Conservation (phyloP, 2,888 invertebrate species). For the Lasioglossum malachurum region DNA sequence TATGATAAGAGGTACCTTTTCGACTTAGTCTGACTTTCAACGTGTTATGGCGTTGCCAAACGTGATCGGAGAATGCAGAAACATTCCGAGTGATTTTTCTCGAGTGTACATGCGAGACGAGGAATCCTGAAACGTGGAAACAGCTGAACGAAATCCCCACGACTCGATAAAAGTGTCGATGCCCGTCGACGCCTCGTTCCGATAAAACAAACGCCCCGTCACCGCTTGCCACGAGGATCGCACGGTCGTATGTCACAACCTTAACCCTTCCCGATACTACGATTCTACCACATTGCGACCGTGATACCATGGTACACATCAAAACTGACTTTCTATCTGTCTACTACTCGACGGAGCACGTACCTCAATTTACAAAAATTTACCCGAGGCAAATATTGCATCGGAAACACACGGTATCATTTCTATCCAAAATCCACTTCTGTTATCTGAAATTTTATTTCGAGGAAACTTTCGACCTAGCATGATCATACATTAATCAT, state of each 20-base stretch:
- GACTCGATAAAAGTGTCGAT: slow-evolving; percentile 69
- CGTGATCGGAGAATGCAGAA: not conserved
- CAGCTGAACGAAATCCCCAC: slow-evolving; percentile 42
- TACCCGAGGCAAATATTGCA: not conserved
- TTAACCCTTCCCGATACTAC: slow-evolving; percentile 34
- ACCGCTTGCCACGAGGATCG: slow-evolving; percentile 65
- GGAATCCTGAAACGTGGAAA: slow-evolving; percentile 22
- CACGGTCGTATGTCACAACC: slow-evolving; percentile 21
- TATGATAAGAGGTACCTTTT: not conserved
- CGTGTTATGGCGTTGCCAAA: not conserved
- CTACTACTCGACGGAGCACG: not conserved
- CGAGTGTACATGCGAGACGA: not conserved
- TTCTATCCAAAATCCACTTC: not conserved
- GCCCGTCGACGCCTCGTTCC: slow-evolving; percentile 72
- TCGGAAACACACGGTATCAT: not conserved
- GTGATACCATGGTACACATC: not conserved
- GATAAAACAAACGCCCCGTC: slow-evolving; percentile 74
- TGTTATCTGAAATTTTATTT: not conserved
- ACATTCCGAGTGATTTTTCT: not conserved
- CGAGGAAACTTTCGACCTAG: not conserved
- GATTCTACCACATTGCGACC: not conserved
- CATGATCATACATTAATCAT: not conserved
- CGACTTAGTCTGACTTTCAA: not conserved
- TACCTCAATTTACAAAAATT: not conserved
- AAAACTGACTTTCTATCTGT: not conserved